Percentiles rank a stretch among this genome's conserved stretches.
Evolutionary conservation across 2,113 vertebrate genomes (phyloP).

Genomic region (Thunnus maccoyii): DNA sequence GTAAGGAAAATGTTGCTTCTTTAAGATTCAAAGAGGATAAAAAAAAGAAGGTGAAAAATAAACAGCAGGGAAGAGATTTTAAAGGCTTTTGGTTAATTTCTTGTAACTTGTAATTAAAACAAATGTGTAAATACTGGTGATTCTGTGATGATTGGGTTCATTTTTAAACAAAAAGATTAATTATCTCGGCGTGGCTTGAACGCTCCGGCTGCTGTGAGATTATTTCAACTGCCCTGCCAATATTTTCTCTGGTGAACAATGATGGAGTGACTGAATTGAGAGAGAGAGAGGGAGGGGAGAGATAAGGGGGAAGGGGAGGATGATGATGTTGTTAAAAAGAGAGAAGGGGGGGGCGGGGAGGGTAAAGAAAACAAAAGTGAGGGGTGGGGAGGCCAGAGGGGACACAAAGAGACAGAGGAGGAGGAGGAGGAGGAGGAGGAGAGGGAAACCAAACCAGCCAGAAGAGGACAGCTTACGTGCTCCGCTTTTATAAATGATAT

Average conservation of each 20-base stretch:
- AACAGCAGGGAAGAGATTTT: neutral
- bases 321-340: conserved; percentile 37
- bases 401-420: neutral
- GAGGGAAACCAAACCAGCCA: neutral
- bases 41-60: neutral
- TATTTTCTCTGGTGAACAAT: conserved; percentile 33
- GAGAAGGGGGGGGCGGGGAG: conserved; percentile 31
- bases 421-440: neutral
- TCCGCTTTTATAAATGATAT: neutral
- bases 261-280: conserved; percentile 45
- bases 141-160: neutral
- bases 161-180: conserved; percentile 9
- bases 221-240: neutral
- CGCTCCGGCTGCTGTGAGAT: conserved; percentile 3
- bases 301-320: conserved; percentile 38
- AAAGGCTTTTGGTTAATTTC: neutral
- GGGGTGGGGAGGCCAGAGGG: conserved; percentile 32
- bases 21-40: neutral
- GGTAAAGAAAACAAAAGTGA: conserved; percentile 62
- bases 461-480: neutral
- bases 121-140: neutral
- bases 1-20: conserved; percentile 21
- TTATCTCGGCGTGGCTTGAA: conserved; percentile 8
- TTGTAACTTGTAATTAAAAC: neutral
- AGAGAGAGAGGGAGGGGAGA: neutral